A percentile compares a stretch with the other conserved stretches of the same genome.
phyloP scores from a whole-genome alignment of 2,888 invertebrate species.

The Bellardia pandia region DNA sequence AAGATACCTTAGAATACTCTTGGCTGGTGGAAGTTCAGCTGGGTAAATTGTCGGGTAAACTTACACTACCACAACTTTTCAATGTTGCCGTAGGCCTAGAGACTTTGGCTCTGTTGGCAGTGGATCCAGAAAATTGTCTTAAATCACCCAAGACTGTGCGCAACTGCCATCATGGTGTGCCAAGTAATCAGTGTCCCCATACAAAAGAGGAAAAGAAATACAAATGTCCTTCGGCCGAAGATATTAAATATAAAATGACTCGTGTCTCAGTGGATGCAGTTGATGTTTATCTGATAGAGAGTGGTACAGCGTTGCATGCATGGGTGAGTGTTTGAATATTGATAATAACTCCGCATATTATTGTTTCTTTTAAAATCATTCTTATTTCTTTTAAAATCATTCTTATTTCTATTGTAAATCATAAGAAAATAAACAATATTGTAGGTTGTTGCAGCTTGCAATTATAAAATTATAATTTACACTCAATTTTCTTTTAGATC shows the following conservation, averaged over 20 bases:
- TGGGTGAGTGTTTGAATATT: conserved; percentile 86
- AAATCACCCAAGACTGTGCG: conserved; percentile 92
- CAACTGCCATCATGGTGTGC: conserved; percentile 91
- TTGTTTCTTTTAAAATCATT: too few species aligned
- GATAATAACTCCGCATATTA: background rate
- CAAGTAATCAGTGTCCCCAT: conserved; percentile 88
- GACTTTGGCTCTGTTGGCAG: conserved; percentile 92
- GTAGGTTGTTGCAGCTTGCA: too few species aligned
- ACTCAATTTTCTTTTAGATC: conserved; percentile 84
- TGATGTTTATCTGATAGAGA: conserved; percentile 95
- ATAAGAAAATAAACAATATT: too few species aligned
- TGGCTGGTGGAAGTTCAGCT: conserved; percentile 98
- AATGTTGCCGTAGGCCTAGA: conserved; percentile 95
- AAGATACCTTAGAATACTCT: conserved; percentile 98
- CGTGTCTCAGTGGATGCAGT: conserved; percentile 94
- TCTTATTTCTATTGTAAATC: too few species aligned
- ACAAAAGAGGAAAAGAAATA: conserved; percentile 89
- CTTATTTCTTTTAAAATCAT: too few species aligned
- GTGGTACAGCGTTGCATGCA: conserved; percentile 93
- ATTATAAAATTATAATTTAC: background rate
- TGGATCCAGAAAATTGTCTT: conserved; percentile 95
- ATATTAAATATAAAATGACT: conserved; percentile 97
- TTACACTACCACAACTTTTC: conserved; percentile 94
- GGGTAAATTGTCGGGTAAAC: conserved; percentile 95
- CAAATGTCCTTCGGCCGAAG: conserved; percentile 91